Percentiles rank a stretch among this genome's conserved stretches.
These are phyloP conservation scores for Noctua janthina DNA, from an alignment of 2,888 invertebrate genomes.

Conservation along the genomic window DNA sequence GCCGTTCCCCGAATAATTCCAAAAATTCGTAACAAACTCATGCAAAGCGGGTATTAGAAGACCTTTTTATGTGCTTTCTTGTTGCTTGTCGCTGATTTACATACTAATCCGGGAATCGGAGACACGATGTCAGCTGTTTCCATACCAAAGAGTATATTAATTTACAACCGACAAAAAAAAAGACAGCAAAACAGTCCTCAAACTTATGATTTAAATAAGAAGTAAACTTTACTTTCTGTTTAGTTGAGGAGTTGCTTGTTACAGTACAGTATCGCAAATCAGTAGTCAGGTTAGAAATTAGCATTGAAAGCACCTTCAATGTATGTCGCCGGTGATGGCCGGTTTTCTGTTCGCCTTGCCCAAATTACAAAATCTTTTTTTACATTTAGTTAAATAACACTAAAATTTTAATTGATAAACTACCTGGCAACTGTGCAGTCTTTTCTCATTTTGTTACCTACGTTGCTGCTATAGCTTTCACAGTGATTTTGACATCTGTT, in stretches of 20 bases:
- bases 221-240: background rate
- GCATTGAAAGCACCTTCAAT: background rate
- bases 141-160: slow-evolving; percentile 17
- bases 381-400: background rate
- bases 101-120: slow-evolving; percentile 56
- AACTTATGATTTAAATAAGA: no score
- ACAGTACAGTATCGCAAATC: background rate
- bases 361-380: background rate
- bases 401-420: background rate
- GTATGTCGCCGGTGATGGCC: background rate
- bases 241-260: background rate
- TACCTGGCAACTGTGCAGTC: background rate
- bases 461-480: background rate
- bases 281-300: background rate
- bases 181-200: no score
- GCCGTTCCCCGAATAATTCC: slow-evolving; percentile 47
- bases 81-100: slow-evolving; percentile 52
- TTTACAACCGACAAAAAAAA: background rate
- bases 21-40: slow-evolving; percentile 57
- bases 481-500: background rate
- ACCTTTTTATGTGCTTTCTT: slow-evolving; percentile 63
- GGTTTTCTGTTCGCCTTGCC: background rate
- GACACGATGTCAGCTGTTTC: slow-evolving; percentile 54
- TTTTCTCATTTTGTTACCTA: background rate
- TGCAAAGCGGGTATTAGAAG: slow-evolving; percentile 63